Evolutionary conservation across 2,113 vertebrate species (phyloP).

Genomic region (Oryzias curvinotus): DNA sequence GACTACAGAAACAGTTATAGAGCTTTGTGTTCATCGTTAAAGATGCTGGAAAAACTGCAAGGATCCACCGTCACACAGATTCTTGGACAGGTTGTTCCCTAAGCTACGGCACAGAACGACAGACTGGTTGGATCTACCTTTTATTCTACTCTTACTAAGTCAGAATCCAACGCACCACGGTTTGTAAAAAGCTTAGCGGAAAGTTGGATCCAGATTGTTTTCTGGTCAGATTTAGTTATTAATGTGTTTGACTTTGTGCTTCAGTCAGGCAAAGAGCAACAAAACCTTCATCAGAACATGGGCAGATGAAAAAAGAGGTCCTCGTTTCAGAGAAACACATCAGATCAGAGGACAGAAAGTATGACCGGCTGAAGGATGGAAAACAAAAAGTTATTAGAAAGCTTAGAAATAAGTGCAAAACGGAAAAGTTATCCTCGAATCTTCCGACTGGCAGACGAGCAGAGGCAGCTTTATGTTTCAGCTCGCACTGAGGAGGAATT

Average conservation of each 20-base stretch:
- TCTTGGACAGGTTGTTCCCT: constrained; percentile 27
- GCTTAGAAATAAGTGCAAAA: neutral
- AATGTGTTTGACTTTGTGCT: too few species aligned
- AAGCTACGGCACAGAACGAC: constrained; percentile 52
- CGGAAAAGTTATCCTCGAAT: too few species aligned
- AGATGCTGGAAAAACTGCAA: constrained; percentile 38
- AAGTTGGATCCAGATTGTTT: too few species aligned
- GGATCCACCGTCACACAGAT: constrained; percentile 40
- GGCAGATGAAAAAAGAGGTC: too few species aligned
- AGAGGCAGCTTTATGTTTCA: too few species aligned
- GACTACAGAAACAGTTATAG: constrained; percentile 34
- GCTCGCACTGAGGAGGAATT: neutral
- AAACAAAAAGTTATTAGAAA: neutral
- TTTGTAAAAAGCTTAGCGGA: neutral
- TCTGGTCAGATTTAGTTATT: too few species aligned
- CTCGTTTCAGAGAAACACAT: too few species aligned
- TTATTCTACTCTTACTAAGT: constrained; percentile 33
- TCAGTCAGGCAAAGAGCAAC: too few species aligned
- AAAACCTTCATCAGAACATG: too few species aligned
- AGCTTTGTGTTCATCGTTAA: constrained; percentile 14
- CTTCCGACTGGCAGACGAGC: too few species aligned
- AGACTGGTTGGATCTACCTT: constrained; percentile 4
- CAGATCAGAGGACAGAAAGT: too few species aligned
- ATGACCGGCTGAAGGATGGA: constrained; percentile 16
- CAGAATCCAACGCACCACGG: constrained; percentile 16